Base-by-base conservation (phyloP, 92 coral and sea anemone species). In the Heteractis magnifica region DNA sequence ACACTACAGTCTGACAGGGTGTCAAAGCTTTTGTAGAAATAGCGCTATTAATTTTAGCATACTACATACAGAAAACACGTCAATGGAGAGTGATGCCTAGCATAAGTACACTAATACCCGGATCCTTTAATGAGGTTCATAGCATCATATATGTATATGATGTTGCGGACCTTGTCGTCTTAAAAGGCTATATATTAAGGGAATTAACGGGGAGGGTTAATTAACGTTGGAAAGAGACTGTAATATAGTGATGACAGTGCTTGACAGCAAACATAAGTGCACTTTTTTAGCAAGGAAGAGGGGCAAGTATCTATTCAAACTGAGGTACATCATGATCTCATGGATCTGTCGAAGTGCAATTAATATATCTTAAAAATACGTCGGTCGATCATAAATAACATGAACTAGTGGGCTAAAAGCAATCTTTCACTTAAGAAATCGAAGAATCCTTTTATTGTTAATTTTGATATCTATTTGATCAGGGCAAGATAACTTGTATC, bases 171-270 rank as follows among this genome's bases (percentile, higher is more conserved):
- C 70, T 62, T 62, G 70, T n/a, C 70, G 18, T 62, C 70, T 62
- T n/a, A 62, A 62, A 62, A 62, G 70, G 70, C 70, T 62, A 62
- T 62, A 18, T 62, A 62, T 62, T 62, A 62, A n/a, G 70, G 20
- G 70, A 62, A 4, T 62, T 18, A 62, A 62, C 70, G 23, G 20
- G 70, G n/a, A 62, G 70, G 26, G 70, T 62, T 62, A 18, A 62
- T 62, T 62, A 62, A n/a, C 5, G 70, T 12, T 62, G 20, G 70
- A 62, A 62, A n/a, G 70, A 62, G 70, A n/a, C 70, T n/a, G 3
- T 34, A 62, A 34, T 62, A 9, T 18, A 18, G 70, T 62, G 70
- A n/a, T 18, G 70, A 62, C 34, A 18, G 23, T 18, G 70, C 23
- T 18, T 62, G 70, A 62, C 70, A 62, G 21, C 70, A 15, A 9